phyloP scores from a whole-genome alignment of 2,888 invertebrate genomes.

The Leptura quadrifasciata region DNA sequence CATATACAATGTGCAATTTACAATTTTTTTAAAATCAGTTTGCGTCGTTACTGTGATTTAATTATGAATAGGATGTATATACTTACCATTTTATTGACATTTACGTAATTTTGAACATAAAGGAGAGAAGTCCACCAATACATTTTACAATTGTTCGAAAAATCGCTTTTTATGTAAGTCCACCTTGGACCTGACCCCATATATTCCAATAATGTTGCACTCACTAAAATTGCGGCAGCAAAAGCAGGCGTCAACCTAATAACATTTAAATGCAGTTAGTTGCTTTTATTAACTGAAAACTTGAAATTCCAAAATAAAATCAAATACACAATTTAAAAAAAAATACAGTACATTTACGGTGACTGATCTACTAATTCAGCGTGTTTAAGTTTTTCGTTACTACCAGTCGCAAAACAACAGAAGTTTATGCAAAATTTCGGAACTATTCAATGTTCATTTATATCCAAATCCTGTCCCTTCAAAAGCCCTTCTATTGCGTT shows the following conservation, averaged over 20 bases:
- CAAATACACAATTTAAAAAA: background rate
- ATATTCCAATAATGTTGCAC: constrained; percentile 73
- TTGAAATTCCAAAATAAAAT: constrained; percentile 28
- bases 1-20: too few species aligned
- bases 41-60: too few species aligned
- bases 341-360: too few species aligned
- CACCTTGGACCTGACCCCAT: constrained; percentile 75
- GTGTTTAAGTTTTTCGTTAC: too few species aligned
- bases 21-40: too few species aligned
- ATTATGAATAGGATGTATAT: background rate
- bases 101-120: constrained; percentile 65
- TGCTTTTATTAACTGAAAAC: too few species aligned
- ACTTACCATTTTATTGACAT: constrained; percentile 37
- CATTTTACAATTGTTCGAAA: constrained; percentile 58
- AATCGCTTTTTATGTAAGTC: constrained; percentile 61
- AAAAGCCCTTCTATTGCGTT: too few species aligned
- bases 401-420: too few species aligned
- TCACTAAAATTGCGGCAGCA: constrained; percentile 72
- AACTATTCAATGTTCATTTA: too few species aligned
- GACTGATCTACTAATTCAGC: too few species aligned
- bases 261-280: background rate
- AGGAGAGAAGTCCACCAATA: constrained; percentile 65
- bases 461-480: too few species aligned
- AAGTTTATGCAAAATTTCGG: too few species aligned
- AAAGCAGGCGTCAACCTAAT: constrained; percentile 75